Percentiles rank a stretch among this genome's conserved stretches.
These are phyloP conservation scores for Penaeus chinensis DNA, from an alignment of 1,140 invertebrate genomes.

Conservation along the genomic window DNA sequence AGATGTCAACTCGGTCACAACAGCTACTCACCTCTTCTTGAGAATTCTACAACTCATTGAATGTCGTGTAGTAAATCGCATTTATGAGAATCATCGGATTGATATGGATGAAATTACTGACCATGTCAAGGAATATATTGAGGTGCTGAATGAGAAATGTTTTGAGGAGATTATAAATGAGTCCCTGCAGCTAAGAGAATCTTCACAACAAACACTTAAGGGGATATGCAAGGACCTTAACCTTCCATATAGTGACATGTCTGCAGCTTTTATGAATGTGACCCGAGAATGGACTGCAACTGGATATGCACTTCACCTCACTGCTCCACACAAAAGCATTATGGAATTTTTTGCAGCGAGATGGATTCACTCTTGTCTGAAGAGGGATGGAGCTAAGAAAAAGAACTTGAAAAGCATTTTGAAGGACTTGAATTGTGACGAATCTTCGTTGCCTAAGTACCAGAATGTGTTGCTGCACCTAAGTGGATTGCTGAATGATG, in stretches of 20 bases:
- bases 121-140: not conserved
- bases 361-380: not conserved
- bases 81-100: not conserved
- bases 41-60: not conserved
- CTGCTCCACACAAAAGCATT: constrained; percentile 42
- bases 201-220: not conserved
- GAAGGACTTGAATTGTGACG: not conserved
- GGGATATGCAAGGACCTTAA: constrained; percentile 6
- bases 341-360: constrained; percentile 50
- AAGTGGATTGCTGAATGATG: constrained; percentile 18
- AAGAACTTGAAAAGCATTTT: not conserved
- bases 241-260: constrained; percentile 20
- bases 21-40: constrained; percentile 38
- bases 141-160: not conserved
- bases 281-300: not conserved
- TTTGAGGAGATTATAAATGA: not conserved
- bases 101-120: not conserved
- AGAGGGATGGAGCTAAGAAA: not conserved
- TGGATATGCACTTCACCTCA: constrained; percentile 7
- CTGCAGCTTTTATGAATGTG: constrained; percentile 23
- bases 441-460: constrained; percentile 21
- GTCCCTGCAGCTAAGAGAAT: constrained; percentile 9
- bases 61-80: not conserved
- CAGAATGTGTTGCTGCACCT: constrained; percentile 42
- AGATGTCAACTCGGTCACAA: constrained; percentile 24